These are phyloP conservation scores for Glaucopsyche alexis DNA, from an alignment of 2,888 invertebrate genomes.

Conservation along the genomic window DNA sequence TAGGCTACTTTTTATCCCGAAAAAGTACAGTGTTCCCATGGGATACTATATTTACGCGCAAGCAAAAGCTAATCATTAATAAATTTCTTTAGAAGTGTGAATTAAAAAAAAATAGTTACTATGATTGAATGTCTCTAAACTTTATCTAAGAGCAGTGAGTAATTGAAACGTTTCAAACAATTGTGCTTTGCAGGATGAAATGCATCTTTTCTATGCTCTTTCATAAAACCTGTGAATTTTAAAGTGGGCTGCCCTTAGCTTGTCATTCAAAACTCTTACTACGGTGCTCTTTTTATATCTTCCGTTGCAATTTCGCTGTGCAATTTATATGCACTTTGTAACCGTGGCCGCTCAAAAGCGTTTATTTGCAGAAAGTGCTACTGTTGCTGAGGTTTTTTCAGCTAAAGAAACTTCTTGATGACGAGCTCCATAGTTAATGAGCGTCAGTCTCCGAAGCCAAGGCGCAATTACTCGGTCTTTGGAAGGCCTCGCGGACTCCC, in stretches of 20 bases:
- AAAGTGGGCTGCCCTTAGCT: slow-evolving; percentile 58
- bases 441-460: slow-evolving; percentile 73
- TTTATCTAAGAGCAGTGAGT: slow-evolving; percentile 28
- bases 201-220: slow-evolving; percentile 46
- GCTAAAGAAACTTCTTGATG: slow-evolving; percentile 75
- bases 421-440: slow-evolving; percentile 79
- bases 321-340: slow-evolving; percentile 80
- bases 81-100: too few species aligned
- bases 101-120: background rate
- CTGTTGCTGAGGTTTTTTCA: slow-evolving; percentile 72
- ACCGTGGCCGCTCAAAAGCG: slow-evolving; percentile 67
- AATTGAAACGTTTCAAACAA: slow-evolving; percentile 39
- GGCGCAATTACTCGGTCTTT: slow-evolving; percentile 71
- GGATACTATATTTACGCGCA: too few species aligned
- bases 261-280: slow-evolving; percentile 65
- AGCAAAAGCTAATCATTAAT: too few species aligned
- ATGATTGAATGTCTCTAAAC: background rate
- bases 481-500: slow-evolving; percentile 62
- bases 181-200: slow-evolving; percentile 39
- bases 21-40: too few species aligned
- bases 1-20: too few species aligned
- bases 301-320: slow-evolving; percentile 68
- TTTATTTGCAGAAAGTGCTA: slow-evolving; percentile 70
- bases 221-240: slow-evolving; percentile 53
- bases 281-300: slow-evolving; percentile 65